Base-by-base conservation (phyloP, 2,888 invertebrate species). In the Mimachlamys varia region DNA sequence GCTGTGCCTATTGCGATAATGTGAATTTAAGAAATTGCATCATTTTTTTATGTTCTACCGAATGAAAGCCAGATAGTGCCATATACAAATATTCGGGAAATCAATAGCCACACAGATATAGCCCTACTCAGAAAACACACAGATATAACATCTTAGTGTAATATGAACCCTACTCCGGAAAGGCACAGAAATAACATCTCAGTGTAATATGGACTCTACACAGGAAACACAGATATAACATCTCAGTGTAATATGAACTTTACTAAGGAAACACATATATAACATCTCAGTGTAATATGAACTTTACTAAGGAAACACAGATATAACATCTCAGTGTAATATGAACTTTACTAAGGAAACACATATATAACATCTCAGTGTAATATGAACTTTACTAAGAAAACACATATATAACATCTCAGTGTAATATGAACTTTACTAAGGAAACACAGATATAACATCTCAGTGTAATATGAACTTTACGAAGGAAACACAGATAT, bases 51-150 rank as follows among this genome's bases (percentile, higher is more conserved):
- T 76, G 4, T 33, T 33, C 12, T 15, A 33, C 0, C 10, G 33
- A 76, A 22, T 10, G 33, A 76, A 76, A 33, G 33, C 22, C 62
- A 62, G n/a, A 62, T n/a, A n/a, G n/a, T n/a, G n/a, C n/a, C n/a
- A n/a, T n/a, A n/a, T n/a, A n/a, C n/a, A n/a, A n/a, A n/a, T n/a
- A n/a, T 19, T 53, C 13, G 15, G 53, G 53, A 53, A 53, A 53
- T 53, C 53, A 53, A 53, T n/a, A 22, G 58, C 22, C 55, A 55
- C 62, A 76, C 62, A 76, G 62, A 76, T 76, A 76, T 76, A 76
- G n/a, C 62, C 27, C 62, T 5, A n/a, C 27, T 27, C 62, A 76
- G 17, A 55, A 27, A 27, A 76, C 76, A 76, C 76, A 76, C 27
- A 76, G 76, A 76, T 76, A 76, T 76, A 27, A 12, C 76, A 44